Conservation (phyloP, 2,797 vertebrate species). For the Rachycentron canadum region DNA sequence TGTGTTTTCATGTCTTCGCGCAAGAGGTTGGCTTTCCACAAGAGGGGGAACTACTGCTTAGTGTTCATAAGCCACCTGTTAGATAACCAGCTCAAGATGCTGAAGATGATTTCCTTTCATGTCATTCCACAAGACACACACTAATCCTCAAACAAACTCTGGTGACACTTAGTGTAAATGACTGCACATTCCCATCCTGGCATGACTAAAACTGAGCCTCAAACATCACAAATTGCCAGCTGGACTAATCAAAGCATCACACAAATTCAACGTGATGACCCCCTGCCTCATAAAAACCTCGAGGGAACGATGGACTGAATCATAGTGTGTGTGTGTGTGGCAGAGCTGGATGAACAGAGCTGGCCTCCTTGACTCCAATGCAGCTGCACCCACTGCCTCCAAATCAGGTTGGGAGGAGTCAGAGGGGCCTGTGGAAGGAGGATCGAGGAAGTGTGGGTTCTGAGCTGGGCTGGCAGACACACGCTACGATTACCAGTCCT, state of each 20-base stretch:
- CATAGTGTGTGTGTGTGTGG: constrained; percentile 59
- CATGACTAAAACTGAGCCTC: constrained; percentile 51
- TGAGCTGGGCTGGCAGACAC: constrained; percentile 53
- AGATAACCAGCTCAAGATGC: constrained; percentile 74
- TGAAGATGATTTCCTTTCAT: constrained; percentile 64
- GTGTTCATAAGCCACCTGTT: constrained; percentile 71
- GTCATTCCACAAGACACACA: constrained; percentile 51
- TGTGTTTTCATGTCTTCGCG: constrained; percentile 39
- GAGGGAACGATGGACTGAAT: constrained; percentile 57
- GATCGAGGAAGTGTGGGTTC: constrained; percentile 63
- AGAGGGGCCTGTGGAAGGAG: constrained; percentile 64
- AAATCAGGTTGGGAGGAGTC: constrained; percentile 73
- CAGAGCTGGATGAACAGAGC: constrained; percentile 56
- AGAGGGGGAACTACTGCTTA: constrained; percentile 26
- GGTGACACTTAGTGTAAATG: constrained; percentile 56
- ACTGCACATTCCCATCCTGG: constrained; percentile 31
- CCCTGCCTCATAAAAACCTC: constrained; percentile 54
- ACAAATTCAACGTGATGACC: constrained; percentile 67
- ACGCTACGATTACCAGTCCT: constrained; percentile 44
- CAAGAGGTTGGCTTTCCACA: constrained; percentile 41
- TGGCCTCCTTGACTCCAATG: constrained; percentile 67
- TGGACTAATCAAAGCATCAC: constrained; percentile 72
- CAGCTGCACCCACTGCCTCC: constrained; percentile 80
- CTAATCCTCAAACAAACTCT: constrained; percentile 54
- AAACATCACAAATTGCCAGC: constrained; percentile 64